These are phyloP conservation scores for Zygaena filipendulae DNA, from an alignment of 2,888 invertebrate genomes.

Conservation along the genomic window DNA sequence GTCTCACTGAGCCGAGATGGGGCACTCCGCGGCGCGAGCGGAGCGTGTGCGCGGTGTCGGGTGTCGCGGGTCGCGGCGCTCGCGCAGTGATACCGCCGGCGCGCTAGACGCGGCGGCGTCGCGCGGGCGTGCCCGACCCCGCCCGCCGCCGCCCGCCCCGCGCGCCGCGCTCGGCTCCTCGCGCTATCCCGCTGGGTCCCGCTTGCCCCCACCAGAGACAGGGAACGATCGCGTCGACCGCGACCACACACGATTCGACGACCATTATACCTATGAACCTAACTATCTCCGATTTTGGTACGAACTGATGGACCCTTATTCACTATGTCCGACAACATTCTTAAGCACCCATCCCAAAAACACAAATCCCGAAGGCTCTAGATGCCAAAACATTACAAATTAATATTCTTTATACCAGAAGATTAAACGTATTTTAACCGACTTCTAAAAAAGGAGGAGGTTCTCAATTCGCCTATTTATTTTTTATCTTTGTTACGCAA, in stretches of 20 bases:
- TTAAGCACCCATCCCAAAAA: too few relatives aligned
- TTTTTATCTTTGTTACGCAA: background rate
- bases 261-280: slow-evolving; percentile 17
- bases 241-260: slow-evolving; percentile 19
- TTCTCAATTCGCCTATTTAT: slow-evolving; percentile 6
- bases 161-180: slow-evolving; percentile 20
- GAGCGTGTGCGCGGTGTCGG: slow-evolving; percentile 7
- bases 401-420: too few relatives aligned
- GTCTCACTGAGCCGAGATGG: too few relatives aligned
- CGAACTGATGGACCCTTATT: too few relatives aligned
- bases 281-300: too few relatives aligned
- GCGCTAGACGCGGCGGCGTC: slow-evolving; percentile 47
- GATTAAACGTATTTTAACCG: background rate
- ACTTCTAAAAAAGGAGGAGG: background rate
- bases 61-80: slow-evolving; percentile 15
- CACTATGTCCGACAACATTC: too few relatives aligned
- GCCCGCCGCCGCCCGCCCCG: slow-evolving; percentile 22
- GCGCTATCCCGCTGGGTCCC: slow-evolving; percentile 23
- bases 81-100: slow-evolving; percentile 18
- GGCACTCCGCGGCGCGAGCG: slow-evolving; percentile 15
- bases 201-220: slow-evolving; percentile 19
- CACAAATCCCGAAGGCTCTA: too few relatives aligned
- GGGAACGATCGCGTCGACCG: slow-evolving; percentile 17
- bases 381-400: too few relatives aligned
- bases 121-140: slow-evolving; percentile 22